These are phyloP conservation scores for Delphinus delphis DNA, from an alignment of 2,113 vertebrate species.

Conservation along the genomic window DNA sequence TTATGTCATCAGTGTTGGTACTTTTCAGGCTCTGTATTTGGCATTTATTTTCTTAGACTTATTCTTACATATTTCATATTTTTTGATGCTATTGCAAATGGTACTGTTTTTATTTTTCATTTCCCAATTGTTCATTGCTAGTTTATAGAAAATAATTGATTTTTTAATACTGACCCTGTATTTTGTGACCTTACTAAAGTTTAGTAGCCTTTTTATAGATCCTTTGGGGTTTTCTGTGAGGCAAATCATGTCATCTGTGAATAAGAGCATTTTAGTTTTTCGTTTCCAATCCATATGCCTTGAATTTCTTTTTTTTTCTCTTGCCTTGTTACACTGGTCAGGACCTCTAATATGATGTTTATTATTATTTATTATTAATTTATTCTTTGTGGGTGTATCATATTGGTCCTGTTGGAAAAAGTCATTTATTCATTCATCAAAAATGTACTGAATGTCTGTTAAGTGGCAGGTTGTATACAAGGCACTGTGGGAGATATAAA, in stretches of 20 bases:
- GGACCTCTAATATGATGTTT: no score
- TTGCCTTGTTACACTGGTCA: neutral
- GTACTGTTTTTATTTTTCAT: neutral
- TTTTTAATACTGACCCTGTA: neutral
- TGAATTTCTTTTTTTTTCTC: constrained; percentile 11
- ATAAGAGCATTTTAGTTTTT: neutral
- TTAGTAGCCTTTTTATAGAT: neutral
- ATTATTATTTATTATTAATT: no score
- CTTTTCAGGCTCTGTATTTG: neutral
- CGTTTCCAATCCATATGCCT: neutral
- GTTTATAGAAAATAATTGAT: neutral
- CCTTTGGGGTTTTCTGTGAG: neutral
- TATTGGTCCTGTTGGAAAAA: no score
- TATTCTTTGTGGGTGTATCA: no score
- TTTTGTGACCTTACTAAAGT: neutral
- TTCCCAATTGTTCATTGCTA: neutral
- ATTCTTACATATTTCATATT: neutral
- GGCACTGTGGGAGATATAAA: neutral
- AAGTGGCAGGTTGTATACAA: neutral
- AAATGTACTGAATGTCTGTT: neutral
- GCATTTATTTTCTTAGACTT: neutral
- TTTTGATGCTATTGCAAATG: neutral
- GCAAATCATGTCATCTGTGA: neutral
- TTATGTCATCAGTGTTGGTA: neutral
- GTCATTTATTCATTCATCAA: no score